Evolutionary conservation across 2,888 invertebrate species (phyloP), one percentile per base, ranked within the genome.

Genomic region (Lottia gigantea): DNA sequence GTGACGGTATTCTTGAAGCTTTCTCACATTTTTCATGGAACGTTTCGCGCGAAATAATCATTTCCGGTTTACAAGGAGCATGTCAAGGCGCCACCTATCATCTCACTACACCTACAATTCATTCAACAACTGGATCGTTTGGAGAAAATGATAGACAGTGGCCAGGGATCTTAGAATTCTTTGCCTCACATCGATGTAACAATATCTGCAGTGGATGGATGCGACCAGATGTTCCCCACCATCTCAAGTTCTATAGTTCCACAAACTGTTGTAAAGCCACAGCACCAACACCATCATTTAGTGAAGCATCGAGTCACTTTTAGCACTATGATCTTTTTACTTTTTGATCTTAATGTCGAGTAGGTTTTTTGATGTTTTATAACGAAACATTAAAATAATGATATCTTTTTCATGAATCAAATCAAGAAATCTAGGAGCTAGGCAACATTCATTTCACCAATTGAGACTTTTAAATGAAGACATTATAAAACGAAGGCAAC

Each of bases 21-120:
- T 77, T 77, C 68, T 74, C 74, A 12, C 77, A 77, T 70, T 77
- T 74, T 68, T 71, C 74, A 11, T 77, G 77, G 77, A 72, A 74
- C 45, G 49, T 61, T 16, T 71, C 77, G 1, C 64, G 67, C 49
- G 67, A 70, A 4, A 61, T 76, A n/a, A 67, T 77, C 46, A 71
- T 77, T 14, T 71, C 70, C 46, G 75, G 71, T 14, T 71, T 77
- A n/a, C 73, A 77, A 45, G 77, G 77, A 12, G 69, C 72, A 62
- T 64, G 19, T 26, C 45, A 61, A 67, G 46, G 45, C 45, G 71
- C 66, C 23, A 26, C 7, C 23, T 74, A 68, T 66, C 67, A 66
- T 4, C 67, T 77, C 14, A 74, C 74, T 63, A 73, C 74, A 16
- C 77, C 77, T 40, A 65, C 61, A 14, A 74, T 77, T 16, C 77